A percentile compares a stretch with the other conserved stretches of the same genome.
Evolutionary conservation across 2,888 invertebrate genomes (phyloP).

Genomic region (Antitype chi): DNA sequence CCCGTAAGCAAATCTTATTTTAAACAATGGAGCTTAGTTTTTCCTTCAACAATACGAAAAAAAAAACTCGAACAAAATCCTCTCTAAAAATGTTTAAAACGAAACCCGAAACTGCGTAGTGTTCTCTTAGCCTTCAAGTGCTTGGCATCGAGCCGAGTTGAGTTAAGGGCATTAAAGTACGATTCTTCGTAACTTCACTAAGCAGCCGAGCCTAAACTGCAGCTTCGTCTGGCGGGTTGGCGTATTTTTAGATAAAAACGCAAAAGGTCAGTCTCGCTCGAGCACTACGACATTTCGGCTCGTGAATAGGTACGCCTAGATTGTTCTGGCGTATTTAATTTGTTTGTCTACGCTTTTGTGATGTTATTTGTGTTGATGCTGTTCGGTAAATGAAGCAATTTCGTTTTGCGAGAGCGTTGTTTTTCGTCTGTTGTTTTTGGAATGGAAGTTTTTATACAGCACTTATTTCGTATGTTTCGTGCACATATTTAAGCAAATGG

Average conservation of each 20-base stretch:
- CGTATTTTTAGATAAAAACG: constrained; percentile 54
- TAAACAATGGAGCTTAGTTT: constrained; percentile 1
- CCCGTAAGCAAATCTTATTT: neutral
- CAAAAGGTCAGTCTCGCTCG: constrained; percentile 41
- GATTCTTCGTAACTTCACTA: constrained; percentile 19
- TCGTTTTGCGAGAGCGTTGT: constrained; percentile 9
- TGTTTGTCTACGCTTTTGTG: constrained; percentile 43
- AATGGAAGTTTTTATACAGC: constrained; percentile 3
- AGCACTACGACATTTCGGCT: constrained; percentile 39
- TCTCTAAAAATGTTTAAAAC: constrained; percentile 33
- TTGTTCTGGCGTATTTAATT: constrained; percentile 37
- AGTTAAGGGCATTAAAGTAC: constrained; percentile 51
- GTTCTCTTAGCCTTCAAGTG: constrained; percentile 37
- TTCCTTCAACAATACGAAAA: constrained; percentile 1
- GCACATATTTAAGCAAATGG: constrained; percentile 5
- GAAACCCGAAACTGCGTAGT: constrained; percentile 47
- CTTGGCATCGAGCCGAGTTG: constrained; percentile 51
- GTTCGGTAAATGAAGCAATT: constrained; percentile 46
- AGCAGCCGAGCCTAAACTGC: constrained; percentile 25
- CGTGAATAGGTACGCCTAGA: constrained; percentile 18
- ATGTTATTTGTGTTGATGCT: constrained; percentile 30
- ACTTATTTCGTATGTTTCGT: constrained; percentile 6
- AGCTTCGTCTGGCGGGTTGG: constrained; percentile 25
- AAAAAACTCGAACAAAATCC: constrained; percentile 13
- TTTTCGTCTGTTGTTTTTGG: constrained; percentile 12